These are phyloP conservation scores for Jaculus jaculus DNA, from an alignment of 2,113 vertebrate species.

Conservation along the genomic window DNA sequence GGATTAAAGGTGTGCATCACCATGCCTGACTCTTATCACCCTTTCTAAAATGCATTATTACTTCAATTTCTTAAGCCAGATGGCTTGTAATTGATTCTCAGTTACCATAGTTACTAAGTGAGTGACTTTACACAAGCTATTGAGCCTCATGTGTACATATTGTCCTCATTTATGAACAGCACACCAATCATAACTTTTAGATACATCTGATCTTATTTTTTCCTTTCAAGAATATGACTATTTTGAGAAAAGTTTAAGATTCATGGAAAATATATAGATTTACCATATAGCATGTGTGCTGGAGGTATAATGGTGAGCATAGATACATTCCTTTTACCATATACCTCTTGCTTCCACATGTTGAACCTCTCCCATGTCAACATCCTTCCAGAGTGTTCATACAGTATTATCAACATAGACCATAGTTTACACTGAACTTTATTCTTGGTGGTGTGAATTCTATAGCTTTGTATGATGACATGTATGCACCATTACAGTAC, in stretches of 20 bases:
- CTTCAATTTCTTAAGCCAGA: slow-evolving; percentile 5
- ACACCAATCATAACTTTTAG: not conserved
- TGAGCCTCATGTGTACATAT: not conserved
- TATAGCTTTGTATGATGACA: not conserved
- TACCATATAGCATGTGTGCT: no score
- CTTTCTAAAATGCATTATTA: not conserved
- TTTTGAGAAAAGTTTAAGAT: not conserved
- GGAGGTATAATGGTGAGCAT: no score
- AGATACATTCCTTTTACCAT: not conserved
- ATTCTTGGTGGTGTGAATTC: not conserved
- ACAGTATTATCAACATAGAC: not conserved
- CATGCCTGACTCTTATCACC: not conserved
- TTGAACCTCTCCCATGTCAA: fast-evolving
- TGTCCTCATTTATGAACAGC: not conserved
- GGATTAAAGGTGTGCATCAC: no score
- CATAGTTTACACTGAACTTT: not conserved
- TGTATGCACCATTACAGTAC: not conserved
- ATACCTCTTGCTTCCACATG: fast-evolving
- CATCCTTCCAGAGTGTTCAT: not conserved
- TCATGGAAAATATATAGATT: not conserved
- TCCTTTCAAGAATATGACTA: not conserved
- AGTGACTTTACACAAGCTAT: not conserved
- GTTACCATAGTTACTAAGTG: not conserved
- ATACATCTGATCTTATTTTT: not conserved
- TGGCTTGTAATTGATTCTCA: not conserved